Evolutionary conservation across 2,797 vertebrate species (phyloP).

Genomic region (Distichodus sexfasciatus): DNA sequence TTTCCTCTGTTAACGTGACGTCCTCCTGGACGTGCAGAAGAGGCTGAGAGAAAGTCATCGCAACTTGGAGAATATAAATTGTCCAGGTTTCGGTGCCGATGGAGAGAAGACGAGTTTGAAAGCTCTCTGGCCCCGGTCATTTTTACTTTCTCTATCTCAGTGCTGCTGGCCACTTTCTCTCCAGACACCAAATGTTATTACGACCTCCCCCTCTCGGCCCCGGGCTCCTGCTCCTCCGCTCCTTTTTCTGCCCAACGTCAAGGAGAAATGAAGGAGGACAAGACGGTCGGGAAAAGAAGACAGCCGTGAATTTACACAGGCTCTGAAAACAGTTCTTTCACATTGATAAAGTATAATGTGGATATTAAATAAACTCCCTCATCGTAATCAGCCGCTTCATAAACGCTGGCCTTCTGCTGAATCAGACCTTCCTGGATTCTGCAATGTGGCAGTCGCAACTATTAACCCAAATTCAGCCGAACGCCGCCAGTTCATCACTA

Average conservation of each 20-base stretch:
- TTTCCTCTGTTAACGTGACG: slow-evolving; percentile 44
- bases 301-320: slow-evolving; percentile 30
- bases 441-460: too few species aligned
- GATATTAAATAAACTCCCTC: too few species aligned
- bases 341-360: too few species aligned
- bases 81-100: slow-evolving; percentile 39
- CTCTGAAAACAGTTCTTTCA: slow-evolving; percentile 1
- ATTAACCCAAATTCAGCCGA: too few species aligned
- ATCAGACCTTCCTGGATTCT: too few species aligned
- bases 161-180: slow-evolving; percentile 45
- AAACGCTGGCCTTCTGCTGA: too few species aligned
- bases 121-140: slow-evolving; percentile 45
- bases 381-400: too few species aligned
- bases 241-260: slow-evolving; percentile 55
- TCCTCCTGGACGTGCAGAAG: slow-evolving; percentile 38
- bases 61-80: slow-evolving; percentile 53
- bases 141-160: slow-evolving; percentile 40
- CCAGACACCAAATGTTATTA: slow-evolving; percentile 57
- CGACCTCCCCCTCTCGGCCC: slow-evolving; percentile 40
- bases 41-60: slow-evolving; percentile 49
- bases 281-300: slow-evolving; percentile 42
- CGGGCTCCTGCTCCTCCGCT: slow-evolving; percentile 45
- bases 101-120: slow-evolving; percentile 43
- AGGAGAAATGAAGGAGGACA: slow-evolving; percentile 50
- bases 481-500: too few species aligned